Percentiles rank a stretch among this genome's conserved stretches.
Conservation (phyloP, 2,888 invertebrate species). For the Agrotis exclamationis region DNA sequence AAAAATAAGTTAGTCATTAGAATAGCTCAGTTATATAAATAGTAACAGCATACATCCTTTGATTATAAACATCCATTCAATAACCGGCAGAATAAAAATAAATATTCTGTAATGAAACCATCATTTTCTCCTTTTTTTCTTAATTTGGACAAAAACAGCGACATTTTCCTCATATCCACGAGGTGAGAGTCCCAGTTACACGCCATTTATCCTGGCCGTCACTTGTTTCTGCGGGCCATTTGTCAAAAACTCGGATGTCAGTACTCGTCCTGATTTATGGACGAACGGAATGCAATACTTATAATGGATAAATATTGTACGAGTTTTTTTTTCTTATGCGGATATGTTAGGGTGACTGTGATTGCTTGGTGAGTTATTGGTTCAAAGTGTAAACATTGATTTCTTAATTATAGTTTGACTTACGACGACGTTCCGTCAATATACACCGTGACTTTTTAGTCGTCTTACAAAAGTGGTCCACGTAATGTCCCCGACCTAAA, state of each 20-base stretch:
- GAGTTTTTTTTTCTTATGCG: slow-evolving; percentile 77
- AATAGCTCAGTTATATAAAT: too few relatives aligned
- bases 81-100: too few relatives aligned
- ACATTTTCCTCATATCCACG: slow-evolving; percentile 42
- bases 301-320: slow-evolving; percentile 90
- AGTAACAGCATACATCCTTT: too few relatives aligned
- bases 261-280: slow-evolving; percentile 86
- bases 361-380: neutral
- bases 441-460: too few relatives aligned
- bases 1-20: too few relatives aligned
- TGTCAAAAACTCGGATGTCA: slow-evolving; percentile 90
- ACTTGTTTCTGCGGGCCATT: slow-evolving; percentile 85
- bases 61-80: too few relatives aligned
- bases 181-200: slow-evolving; percentile 80
- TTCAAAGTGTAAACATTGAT: neutral
- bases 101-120: too few relatives aligned
- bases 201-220: slow-evolving; percentile 86
- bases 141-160: slow-evolving; percentile 49
- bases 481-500: too few relatives aligned
- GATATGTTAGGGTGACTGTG: slow-evolving; percentile 70
- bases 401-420: too few relatives aligned
- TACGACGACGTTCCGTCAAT: too few relatives aligned
- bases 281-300: slow-evolving; percentile 83
- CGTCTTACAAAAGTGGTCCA: too few relatives aligned
- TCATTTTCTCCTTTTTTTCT: too few relatives aligned